Percentiles rank a stretch among this genome's conserved stretches.
phyloP scores from a whole-genome alignment of 2,888 invertebrate genomes.

The Tuberolachnus salignus region DNA sequence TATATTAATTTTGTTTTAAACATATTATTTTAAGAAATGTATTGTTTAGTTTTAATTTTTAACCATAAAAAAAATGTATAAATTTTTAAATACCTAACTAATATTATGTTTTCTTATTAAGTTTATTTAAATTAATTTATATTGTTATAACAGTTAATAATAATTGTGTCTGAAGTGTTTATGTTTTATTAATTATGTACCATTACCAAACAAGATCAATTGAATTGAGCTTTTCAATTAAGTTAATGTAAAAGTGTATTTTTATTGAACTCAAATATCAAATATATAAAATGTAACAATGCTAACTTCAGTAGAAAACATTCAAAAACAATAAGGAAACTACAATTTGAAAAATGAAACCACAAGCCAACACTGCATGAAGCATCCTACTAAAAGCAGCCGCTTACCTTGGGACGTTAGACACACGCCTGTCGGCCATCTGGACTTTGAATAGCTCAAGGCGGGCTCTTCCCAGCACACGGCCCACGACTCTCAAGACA shows the following conservation, averaged over 20 bases:
- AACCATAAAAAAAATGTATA: no score
- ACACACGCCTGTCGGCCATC: slow-evolving; percentile 57
- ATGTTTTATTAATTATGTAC: slow-evolving; percentile 9
- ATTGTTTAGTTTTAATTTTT: no score
- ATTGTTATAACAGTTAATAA: slow-evolving; percentile 21
- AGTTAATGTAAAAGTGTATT: slow-evolving; percentile 32
- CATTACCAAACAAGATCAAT: slow-evolving; percentile 25
- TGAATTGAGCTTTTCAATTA: slow-evolving; percentile 33
- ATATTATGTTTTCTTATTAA: not conserved
- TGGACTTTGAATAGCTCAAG: slow-evolving; percentile 57
- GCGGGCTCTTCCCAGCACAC: slow-evolving; percentile 57
- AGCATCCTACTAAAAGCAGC: slow-evolving; percentile 56
- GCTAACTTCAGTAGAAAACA: slow-evolving; percentile 50
- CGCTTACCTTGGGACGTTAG: slow-evolving; percentile 57
- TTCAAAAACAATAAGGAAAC: slow-evolving; percentile 55
- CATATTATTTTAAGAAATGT: no score
- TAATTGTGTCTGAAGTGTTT: not conserved
- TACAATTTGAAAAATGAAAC: slow-evolving; percentile 55
- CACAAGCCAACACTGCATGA: slow-evolving; percentile 56
- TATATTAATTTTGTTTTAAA: no score
- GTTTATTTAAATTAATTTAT: not conserved
- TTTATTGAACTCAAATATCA: slow-evolving; percentile 33
- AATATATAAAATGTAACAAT: slow-evolving; percentile 55
- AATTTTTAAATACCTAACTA: not conserved
- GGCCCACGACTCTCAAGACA: slow-evolving; percentile 57